A percentile compares a stretch with the other conserved stretches of the same genome.
phyloP scores from a whole-genome alignment of 2,797 vertebrate genomes.

The Peromyscus eremicus region DNA sequence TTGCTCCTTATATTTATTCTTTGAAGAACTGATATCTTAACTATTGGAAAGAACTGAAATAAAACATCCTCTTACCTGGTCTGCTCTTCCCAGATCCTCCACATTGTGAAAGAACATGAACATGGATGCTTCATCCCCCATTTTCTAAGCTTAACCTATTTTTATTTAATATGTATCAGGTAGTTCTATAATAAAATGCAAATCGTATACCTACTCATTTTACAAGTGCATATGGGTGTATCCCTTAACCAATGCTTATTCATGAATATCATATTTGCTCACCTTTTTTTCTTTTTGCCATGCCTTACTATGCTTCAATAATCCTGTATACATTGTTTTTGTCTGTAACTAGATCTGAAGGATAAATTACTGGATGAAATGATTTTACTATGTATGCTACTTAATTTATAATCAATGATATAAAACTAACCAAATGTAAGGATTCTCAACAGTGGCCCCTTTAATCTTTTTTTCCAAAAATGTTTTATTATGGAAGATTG shows the following conservation, averaged over 20 bases:
- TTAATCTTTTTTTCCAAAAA: neutral
- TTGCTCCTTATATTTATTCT: neutral
- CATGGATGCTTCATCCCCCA: neutral
- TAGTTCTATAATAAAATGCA: neutral
- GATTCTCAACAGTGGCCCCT: neutral
- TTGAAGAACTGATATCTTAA: neutral
- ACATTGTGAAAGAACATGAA: neutral
- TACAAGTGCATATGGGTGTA: rapidly evolving
- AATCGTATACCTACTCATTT: neutral
- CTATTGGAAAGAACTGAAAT: neutral
- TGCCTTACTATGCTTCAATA: neutral
- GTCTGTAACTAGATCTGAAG: neutral
- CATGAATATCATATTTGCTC: neutral
- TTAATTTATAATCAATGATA: neutral
- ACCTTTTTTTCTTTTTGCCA: neutral
- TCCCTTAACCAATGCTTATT: neutral
- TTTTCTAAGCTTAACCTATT: neutral
- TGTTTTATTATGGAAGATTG: neutral
- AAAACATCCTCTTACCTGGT: neutral
- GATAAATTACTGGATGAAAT: neutral
- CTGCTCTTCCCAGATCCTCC: neutral
- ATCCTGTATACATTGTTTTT: neutral
- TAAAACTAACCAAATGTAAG: neutral
- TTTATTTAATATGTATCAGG: neutral
- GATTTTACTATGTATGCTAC: rapidly evolving